Evolutionary conservation across 1,140 invertebrate species (phyloP).

Genomic region (Phthorimaea operculella): DNA sequence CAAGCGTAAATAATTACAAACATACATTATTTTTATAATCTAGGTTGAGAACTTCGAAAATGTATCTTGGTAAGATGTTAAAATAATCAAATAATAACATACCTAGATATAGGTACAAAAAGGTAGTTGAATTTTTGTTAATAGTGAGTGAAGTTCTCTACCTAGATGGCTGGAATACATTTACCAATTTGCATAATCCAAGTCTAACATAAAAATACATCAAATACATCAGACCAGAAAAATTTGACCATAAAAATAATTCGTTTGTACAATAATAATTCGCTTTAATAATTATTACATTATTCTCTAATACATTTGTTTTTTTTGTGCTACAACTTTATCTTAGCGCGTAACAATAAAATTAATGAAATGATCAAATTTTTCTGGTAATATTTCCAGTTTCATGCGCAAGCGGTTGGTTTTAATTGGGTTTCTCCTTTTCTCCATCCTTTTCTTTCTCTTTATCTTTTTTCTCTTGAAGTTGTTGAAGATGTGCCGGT

Average conservation of each 20-base stretch:
- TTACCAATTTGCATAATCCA: neutral
- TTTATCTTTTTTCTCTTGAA: slow-evolving; percentile 69
- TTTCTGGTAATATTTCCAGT: too few species aligned
- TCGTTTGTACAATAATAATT: neutral
- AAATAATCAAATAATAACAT: too few species aligned
- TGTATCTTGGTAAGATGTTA: neutral
- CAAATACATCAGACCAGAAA: neutral
- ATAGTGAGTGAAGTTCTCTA: slow-evolving; percentile 16
- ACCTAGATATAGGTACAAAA: too few species aligned
- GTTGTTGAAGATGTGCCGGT: slow-evolving; percentile 73
- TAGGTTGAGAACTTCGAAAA: slow-evolving; percentile 30
- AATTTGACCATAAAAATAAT: neutral
- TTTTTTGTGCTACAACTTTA: neutral
- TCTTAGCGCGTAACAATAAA: neutral
- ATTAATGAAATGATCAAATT: too few species aligned
- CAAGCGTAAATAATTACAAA: slow-evolving; percentile 7
- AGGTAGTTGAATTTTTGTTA: too few species aligned
- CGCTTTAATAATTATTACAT: too few species aligned
- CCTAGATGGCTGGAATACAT: slow-evolving; percentile 9
- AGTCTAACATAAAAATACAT: neutral
- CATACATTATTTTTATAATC: slow-evolving; percentile 11
- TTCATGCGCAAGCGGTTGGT: slow-evolving; percentile 33
- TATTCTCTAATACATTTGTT: neutral
- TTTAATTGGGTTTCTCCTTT: slow-evolving; percentile 52
- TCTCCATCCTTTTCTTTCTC: slow-evolving; percentile 56